Percentiles rank a stretch among this genome's conserved stretches.
Evolutionary conservation across 2,888 invertebrate species (phyloP).

Genomic region (Patella pellucida): DNA sequence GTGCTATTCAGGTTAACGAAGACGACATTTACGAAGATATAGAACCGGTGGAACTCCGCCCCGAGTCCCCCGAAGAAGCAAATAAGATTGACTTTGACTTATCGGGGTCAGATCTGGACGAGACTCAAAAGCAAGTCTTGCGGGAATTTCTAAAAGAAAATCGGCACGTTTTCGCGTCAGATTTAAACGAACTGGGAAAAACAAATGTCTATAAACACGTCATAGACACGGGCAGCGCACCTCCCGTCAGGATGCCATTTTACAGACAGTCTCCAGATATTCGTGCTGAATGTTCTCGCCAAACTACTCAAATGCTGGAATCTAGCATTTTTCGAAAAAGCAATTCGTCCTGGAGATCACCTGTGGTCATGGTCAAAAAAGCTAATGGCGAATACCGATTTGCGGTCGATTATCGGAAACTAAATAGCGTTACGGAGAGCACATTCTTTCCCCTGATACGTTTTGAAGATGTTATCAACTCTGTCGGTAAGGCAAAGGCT

Average conservation of each 20-base stretch:
- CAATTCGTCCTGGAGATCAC: constrained; percentile 30
- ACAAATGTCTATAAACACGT: constrained; percentile 33
- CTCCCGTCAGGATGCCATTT: constrained; percentile 26
- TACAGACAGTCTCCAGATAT: constrained; percentile 31
- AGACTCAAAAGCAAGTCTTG: constrained; percentile 7
- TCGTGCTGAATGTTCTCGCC: constrained; percentile 24
- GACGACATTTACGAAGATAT: too few relatives aligned
- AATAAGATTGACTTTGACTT: constrained; percentile 21
- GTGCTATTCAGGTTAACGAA: background rate
- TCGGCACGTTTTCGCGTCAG: constrained; percentile 25
- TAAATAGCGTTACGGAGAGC: constrained; percentile 34
- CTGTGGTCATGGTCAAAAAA: constrained; percentile 38
- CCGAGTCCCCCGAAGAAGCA: too few relatives aligned
- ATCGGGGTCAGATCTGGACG: constrained; percentile 13
- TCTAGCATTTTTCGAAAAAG: constrained; percentile 20
- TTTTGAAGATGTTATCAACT: constrained; percentile 35
- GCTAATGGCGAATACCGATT: constrained; percentile 36
- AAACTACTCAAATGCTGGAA: constrained; percentile 34
- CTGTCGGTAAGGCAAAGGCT: constrained; percentile 29
- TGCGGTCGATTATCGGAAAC: constrained; percentile 34
- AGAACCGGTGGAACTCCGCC: too few relatives aligned
- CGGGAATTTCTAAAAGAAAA: background rate
- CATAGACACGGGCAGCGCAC: constrained; percentile 35
- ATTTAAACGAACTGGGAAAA: constrained; percentile 30
- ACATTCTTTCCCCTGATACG: constrained; percentile 32